A percentile compares a stretch with the other conserved stretches of the same genome.
Conservation (phyloP, 2,888 invertebrate species). For the Drosophila kuntzei region DNA sequence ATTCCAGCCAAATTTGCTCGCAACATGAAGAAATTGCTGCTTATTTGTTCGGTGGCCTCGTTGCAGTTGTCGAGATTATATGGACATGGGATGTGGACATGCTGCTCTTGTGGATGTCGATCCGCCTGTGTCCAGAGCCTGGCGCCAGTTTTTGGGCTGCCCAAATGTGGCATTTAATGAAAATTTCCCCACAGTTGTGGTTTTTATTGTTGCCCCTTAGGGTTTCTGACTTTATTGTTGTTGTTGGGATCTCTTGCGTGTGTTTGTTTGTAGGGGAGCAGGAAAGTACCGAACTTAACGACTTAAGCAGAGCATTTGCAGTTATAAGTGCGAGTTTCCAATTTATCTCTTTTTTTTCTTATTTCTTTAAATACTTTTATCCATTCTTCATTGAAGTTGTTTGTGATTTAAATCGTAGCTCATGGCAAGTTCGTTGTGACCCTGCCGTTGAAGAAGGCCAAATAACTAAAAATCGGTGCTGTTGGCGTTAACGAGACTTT, state of each 20-base stretch:
- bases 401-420: slow-evolving; percentile 38
- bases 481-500: slow-evolving; percentile 85
- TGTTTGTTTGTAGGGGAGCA: slow-evolving; percentile 9
- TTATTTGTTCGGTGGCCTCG: slow-evolving; percentile 72
- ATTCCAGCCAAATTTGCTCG: slow-evolving; percentile 80
- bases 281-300: slow-evolving; percentile 10
- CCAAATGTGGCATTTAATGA: slow-evolving; percentile 83
- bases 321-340: background rate
- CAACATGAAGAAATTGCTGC: slow-evolving; percentile 80
- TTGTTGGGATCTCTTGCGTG: background rate
- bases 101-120: slow-evolving; percentile 15
- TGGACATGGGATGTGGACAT: slow-evolving; percentile 56
- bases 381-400: background rate
- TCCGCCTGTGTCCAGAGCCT: slow-evolving; percentile 49
- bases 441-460: slow-evolving; percentile 50
- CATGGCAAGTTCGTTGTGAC: slow-evolving; percentile 72
- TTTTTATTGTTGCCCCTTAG: slow-evolving; percentile 35
- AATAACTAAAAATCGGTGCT: slow-evolving; percentile 75
- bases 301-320: background rate
- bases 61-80: slow-evolving; percentile 74
- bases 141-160: slow-evolving; percentile 82
- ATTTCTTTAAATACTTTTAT: background rate
- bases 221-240: slow-evolving; percentile 22
- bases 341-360: background rate
- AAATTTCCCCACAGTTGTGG: slow-evolving; percentile 60